These are phyloP conservation scores for Gephyroberyx darwinii DNA, from an alignment of 2,797 vertebrate species.

Conservation along the genomic window DNA sequence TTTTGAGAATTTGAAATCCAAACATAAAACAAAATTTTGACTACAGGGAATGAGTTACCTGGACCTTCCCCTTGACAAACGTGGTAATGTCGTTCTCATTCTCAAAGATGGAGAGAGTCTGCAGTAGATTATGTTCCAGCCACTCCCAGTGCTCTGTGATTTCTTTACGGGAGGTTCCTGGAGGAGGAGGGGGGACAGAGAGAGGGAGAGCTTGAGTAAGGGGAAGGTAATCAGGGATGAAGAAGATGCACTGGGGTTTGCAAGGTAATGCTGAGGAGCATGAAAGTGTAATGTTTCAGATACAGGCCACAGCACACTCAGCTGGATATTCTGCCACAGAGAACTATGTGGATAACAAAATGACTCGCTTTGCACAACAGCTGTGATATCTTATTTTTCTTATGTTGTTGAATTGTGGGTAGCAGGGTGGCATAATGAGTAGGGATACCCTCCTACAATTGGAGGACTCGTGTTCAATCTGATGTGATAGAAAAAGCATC, in stretches of 20 bases:
- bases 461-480: not conserved
- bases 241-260: not conserved
- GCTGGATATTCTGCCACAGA: not conserved
- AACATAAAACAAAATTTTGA: not conserved
- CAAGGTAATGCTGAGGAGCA: conserved; percentile 1
- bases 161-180: conserved; percentile 94
- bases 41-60: conserved; percentile 78
- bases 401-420: not conserved
- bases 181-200: not conserved
- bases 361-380: not conserved
- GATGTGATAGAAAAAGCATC: not conserved
- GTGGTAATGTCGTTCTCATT: conserved; percentile 98
- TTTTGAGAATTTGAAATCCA: not conserved
- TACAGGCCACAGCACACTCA: not conserved
- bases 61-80: conserved; percentile 97
- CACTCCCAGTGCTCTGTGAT: conserved; percentile 99
- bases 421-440: not conserved
- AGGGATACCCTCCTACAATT: too few relatives aligned
- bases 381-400: not conserved
- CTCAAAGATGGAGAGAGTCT: conserved; percentile 98
- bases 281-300: conserved; percentile 17
- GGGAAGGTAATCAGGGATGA: not conserved
- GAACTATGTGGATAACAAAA: not conserved
- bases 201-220: not conserved
- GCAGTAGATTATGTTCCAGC: conserved; percentile 96